Conservation (phyloP, 2,113 vertebrate species). For the Planiliza haematocheilus region DNA sequence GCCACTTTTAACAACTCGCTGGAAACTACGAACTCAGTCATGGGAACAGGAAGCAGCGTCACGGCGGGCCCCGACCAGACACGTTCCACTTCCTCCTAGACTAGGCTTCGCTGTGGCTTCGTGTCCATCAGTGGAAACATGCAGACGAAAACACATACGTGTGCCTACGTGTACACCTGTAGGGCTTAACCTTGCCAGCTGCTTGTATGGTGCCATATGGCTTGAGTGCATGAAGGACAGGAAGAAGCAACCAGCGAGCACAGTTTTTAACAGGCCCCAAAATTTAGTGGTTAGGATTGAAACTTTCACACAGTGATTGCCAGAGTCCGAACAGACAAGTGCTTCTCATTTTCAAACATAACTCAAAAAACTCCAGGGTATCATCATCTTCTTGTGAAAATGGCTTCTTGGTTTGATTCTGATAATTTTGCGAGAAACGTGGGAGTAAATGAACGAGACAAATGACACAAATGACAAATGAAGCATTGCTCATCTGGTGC, state of each 20-base stretch:
- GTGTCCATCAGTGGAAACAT: conserved; percentile 73
- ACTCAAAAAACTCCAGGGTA: conserved; percentile 22
- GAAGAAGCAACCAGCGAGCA: not conserved
- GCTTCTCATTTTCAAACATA: conserved; percentile 34
- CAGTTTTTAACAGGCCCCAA: not conserved
- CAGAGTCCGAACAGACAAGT: conserved; percentile 17
- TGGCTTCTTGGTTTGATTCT: not conserved
- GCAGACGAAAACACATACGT: not conserved
- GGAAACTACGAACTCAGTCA: conserved; percentile 84
- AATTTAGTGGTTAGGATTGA: conserved; percentile 19
- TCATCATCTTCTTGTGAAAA: conserved; percentile 46
- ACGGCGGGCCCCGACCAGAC: conserved; percentile 77
- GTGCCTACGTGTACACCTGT: conserved; percentile 23
- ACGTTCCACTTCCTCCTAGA: conserved; percentile 88
- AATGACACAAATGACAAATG: conserved; percentile 7
- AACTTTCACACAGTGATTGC: conserved; percentile 41
- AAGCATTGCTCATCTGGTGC: not conserved
- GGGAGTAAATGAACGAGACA: conserved; percentile 49
- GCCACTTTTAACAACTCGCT: conserved; percentile 77
- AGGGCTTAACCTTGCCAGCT: not conserved
- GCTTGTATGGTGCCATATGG: not conserved
- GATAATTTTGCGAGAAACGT: conserved; percentile 52
- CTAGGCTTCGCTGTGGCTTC: conserved; percentile 51
- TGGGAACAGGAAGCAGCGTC: conserved; percentile 90
- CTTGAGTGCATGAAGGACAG: not conserved